A percentile compares a stretch with the other conserved stretches of the same genome.
Evolutionary conservation across 2,888 invertebrate genomes (phyloP).

Genomic region (Lottia scabra): DNA sequence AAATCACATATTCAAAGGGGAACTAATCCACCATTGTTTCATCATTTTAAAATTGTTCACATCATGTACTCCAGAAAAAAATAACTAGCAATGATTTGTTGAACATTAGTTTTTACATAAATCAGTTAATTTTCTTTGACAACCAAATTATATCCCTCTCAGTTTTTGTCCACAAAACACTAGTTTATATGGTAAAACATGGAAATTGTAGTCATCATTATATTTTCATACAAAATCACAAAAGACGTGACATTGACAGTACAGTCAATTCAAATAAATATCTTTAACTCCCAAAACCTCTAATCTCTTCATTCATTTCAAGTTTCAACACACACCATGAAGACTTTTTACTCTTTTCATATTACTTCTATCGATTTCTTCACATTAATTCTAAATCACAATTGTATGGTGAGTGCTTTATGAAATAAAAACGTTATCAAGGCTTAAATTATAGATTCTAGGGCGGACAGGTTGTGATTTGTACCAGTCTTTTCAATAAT

Average conservation of each 20-base stretch:
- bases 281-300: neutral
- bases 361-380: neutral
- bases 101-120: too few species aligned
- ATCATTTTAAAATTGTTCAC: too few species aligned
- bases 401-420: neutral
- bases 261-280: constrained; percentile 1
- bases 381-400: neutral
- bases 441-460: neutral
- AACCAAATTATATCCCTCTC: too few species aligned
- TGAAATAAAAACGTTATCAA: constrained; percentile 4
- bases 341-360: neutral
- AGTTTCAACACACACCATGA: neutral
- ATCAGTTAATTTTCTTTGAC: too few species aligned
- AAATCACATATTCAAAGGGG: too few species aligned
- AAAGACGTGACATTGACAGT: neutral
- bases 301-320: too few species aligned
- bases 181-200: neutral
- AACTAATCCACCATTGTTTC: too few species aligned
- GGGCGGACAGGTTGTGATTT: constrained; percentile 4
- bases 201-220: neutral
- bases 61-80: too few species aligned
- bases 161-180: too few species aligned
- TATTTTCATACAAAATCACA: neutral
- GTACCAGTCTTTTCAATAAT: neutral
- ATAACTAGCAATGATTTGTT: too few species aligned